These are phyloP conservation scores for Malthinus seriepunctatus DNA, from an alignment of 2,888 invertebrate genomes.

Conservation along the genomic window DNA sequence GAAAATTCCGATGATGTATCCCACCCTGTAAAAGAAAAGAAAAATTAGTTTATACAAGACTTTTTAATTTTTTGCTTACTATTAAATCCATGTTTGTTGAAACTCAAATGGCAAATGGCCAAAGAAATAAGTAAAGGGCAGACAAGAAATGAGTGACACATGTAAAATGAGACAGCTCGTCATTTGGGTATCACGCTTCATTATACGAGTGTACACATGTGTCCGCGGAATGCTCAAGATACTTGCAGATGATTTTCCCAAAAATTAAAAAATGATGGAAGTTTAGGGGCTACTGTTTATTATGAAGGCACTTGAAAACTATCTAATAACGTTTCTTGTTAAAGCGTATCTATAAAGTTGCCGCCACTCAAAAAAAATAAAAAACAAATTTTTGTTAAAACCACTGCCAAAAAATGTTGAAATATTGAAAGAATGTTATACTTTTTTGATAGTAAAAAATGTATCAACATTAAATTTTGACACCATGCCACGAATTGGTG, in stretches of 20 bases:
- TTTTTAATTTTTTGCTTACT: neutral
- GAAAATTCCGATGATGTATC: slow-evolving; percentile 17
- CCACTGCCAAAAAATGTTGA: slow-evolving; percentile 19
- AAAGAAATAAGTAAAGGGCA: slow-evolving; percentile 41
- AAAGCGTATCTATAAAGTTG: neutral
- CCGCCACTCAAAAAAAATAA: neutral
- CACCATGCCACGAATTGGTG: neutral
- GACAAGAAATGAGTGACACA: slow-evolving; percentile 54
- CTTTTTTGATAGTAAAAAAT: slow-evolving; percentile 18
- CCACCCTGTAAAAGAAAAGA: slow-evolving; percentile 24
- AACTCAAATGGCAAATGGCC: slow-evolving; percentile 44
- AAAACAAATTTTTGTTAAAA: neutral
- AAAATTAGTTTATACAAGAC: slow-evolving; percentile 8
- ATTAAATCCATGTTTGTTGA: slow-evolving; percentile 27
- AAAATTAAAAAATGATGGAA: slow-evolving; percentile 34
- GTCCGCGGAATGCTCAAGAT: slow-evolving; percentile 49
- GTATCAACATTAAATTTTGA: neutral
- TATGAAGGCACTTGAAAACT: slow-evolving; percentile 14
- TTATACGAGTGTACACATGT: slow-evolving; percentile 51
- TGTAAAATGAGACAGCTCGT: slow-evolving; percentile 52
- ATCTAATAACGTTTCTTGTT: neutral
- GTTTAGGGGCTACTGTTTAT: slow-evolving; percentile 4
- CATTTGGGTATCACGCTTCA: slow-evolving; percentile 53
- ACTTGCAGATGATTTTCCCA: slow-evolving; percentile 51
- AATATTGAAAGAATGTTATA: slow-evolving; percentile 18